phyloP scores from a whole-genome alignment of 2,113 vertebrate species.

The Tonatia bakeri region DNA sequence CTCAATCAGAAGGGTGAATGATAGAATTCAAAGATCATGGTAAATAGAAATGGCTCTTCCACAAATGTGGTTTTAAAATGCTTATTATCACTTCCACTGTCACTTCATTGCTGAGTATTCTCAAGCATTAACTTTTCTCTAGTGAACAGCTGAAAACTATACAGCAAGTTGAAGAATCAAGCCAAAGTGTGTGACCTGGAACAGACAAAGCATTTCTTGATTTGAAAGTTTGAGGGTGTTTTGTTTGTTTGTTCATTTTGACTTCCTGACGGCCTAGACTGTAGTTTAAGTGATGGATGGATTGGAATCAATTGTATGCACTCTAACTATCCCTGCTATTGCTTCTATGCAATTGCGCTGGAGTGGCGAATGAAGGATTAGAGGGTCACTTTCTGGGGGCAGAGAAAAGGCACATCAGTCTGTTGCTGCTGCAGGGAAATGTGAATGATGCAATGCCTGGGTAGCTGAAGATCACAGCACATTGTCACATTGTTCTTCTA shows the following conservation, averaged over 20 bases:
- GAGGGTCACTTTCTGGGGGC: neutral
- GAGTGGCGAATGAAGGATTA: slow-evolving; percentile 15
- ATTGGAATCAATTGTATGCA: slow-evolving; percentile 25
- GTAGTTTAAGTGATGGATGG: slow-evolving; percentile 33
- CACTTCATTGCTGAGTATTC: neutral
- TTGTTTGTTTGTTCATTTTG: neutral
- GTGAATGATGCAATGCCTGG: slow-evolving; percentile 12
- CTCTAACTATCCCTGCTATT: slow-evolving; percentile 23
- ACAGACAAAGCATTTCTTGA: neutral
- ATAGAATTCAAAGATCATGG: neutral
- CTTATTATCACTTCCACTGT: neutral
- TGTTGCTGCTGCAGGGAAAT: neutral
- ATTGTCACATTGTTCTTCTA: slow-evolving; percentile 15
- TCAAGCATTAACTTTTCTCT: neutral
- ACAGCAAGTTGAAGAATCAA: neutral
- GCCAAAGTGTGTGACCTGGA: neutral
- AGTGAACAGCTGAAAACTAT: neutral
- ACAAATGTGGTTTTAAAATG: neutral
- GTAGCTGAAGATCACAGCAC: slow-evolving; percentile 45
- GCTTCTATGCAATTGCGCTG: slow-evolving; percentile 22
- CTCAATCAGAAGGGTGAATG: neutral
- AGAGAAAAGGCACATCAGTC: slow-evolving; percentile 15
- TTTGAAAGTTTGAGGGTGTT: neutral
- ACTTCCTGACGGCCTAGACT: neutral
- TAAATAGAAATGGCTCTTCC: neutral